Percentiles rank a stretch among this genome's conserved stretches.
Evolutionary conservation across 2,797 vertebrate species (phyloP).

Genomic region (Arnoldichthys spilopterus): DNA sequence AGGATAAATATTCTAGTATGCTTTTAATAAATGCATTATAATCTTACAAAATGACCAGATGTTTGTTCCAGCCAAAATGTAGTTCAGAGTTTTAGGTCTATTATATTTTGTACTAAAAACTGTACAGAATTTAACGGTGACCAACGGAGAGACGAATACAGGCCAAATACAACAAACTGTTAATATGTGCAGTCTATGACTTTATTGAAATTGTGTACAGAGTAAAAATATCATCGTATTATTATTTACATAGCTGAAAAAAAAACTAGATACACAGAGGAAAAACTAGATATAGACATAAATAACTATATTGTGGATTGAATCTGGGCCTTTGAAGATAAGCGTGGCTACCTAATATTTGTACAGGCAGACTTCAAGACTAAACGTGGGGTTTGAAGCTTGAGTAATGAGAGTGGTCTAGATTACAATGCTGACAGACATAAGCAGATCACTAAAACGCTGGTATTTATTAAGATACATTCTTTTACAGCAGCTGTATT

Average conservation of each 20-base stretch:
- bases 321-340: background rate
- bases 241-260: too few species aligned
- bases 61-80: background rate
- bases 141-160: too few species aligned
- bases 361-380: conserved; percentile 44
- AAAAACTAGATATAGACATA: too few species aligned
- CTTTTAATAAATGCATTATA: background rate
- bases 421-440: conserved; percentile 24
- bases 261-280: too few species aligned
- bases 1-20: background rate
- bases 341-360: conserved; percentile 62
- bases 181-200: too few species aligned
- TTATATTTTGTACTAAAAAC: too few species aligned
- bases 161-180: too few species aligned
- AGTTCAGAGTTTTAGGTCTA: too few species aligned
- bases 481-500: background rate
- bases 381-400: conserved; percentile 32
- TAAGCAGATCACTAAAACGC: conserved; percentile 22
- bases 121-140: background rate
- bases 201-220: too few species aligned
- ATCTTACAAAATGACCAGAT: background rate
- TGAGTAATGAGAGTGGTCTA: conserved; percentile 1
- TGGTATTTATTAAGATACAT: conserved; percentile 8
- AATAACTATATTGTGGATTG: too few species aligned
- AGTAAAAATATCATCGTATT: too few species aligned